A percentile compares a stretch with the other conserved stretches of the same genome.
These are phyloP conservation scores for Gymnothorax reevesii DNA, from an alignment of 2,797 vertebrate species.

Conservation along the genomic window DNA sequence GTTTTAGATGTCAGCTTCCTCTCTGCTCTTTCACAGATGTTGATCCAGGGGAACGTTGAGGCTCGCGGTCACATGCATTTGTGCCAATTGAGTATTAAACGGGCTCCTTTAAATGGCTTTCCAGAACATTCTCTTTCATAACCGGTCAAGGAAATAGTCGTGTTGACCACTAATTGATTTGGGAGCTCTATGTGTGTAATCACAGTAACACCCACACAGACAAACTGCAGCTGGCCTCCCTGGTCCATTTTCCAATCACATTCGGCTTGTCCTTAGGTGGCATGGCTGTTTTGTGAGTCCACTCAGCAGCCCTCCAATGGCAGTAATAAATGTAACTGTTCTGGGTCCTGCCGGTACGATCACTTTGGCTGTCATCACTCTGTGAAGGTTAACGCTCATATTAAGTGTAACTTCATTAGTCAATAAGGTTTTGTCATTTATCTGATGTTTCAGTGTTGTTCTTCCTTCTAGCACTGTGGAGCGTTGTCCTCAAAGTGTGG, in stretches of 20 bases:
- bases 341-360: not conserved
- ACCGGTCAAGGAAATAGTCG: not conserved
- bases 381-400: not conserved
- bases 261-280: not conserved
- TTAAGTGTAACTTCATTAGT: not conserved
- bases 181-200: not conserved
- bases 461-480: not conserved
- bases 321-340: not conserved
- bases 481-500: too few relatives aligned
- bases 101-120: slow-evolving; percentile 4
- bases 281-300: not conserved
- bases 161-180: not conserved
- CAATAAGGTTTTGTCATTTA: not conserved
- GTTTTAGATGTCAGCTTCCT: not conserved
- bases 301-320: slow-evolving; percentile 13
- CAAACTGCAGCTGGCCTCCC: not conserved
- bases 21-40: not conserved
- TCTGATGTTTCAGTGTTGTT: too few relatives aligned
- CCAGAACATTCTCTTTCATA: not conserved
- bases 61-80: not conserved
- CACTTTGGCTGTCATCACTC: not conserved
- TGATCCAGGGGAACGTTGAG: not conserved
- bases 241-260: not conserved
- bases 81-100: not conserved
- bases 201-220: not conserved